These are phyloP conservation scores for Pseudorectes ferrugineus DNA, from an alignment of 2,113 vertebrate species.

Conservation along the genomic window DNA sequence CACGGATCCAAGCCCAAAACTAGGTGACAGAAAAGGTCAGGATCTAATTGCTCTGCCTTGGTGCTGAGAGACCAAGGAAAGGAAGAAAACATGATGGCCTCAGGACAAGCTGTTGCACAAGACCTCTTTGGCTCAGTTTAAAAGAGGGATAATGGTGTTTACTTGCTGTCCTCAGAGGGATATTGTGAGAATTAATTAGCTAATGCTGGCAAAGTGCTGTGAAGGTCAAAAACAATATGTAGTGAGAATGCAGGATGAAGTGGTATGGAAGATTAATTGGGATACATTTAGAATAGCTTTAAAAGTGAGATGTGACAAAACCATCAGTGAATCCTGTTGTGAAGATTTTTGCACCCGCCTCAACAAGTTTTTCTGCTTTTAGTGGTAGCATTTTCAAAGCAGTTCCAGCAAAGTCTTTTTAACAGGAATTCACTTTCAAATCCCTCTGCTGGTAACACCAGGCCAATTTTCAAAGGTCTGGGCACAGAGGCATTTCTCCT, in stretches of 20 bases:
- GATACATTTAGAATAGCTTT: background rate
- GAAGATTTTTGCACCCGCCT: background rate
- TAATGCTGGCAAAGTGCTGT: background rate
- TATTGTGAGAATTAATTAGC: background rate
- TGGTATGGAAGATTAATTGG: background rate
- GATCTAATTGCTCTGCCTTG: slow-evolving; percentile 6
- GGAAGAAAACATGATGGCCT: background rate
- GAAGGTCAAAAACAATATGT: background rate
- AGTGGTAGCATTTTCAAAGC: background rate
- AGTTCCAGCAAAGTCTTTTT: background rate
- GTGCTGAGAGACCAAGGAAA: background rate
- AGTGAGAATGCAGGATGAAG: background rate
- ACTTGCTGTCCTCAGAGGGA: background rate
- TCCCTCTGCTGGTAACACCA: background rate
- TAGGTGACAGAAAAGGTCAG: background rate
- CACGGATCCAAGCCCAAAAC: background rate
- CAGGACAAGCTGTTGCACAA: background rate
- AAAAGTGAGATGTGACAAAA: background rate
- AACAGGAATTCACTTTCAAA: background rate
- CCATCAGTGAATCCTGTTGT: background rate
- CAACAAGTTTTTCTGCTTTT: background rate
- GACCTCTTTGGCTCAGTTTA: background rate
- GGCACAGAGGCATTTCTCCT: background rate
- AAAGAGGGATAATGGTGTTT: background rate
- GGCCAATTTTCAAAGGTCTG: background rate